Evolutionary conservation across 2,113 vertebrate species (phyloP).

Genomic region (Varanus komodoensis): DNA sequence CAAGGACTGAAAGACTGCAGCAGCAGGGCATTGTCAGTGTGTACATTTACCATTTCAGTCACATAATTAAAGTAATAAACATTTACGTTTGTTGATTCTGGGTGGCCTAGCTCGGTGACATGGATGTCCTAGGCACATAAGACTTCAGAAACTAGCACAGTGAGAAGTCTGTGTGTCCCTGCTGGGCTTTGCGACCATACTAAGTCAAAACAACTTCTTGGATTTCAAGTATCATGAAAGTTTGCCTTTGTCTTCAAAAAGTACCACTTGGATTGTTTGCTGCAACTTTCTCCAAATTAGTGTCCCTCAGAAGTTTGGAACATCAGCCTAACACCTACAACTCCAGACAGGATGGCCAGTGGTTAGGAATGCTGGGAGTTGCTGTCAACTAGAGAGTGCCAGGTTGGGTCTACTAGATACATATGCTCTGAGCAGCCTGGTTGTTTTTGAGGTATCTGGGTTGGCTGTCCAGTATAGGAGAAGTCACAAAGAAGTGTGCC

Average conservation of each 20-base stretch:
- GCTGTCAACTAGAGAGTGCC: too few species aligned
- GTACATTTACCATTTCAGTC: not conserved
- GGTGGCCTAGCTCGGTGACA: not conserved
- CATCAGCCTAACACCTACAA: too few species aligned
- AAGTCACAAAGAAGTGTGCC: not conserved
- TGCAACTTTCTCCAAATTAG: too few species aligned
- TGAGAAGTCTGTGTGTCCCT: not conserved
- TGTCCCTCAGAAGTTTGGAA: too few species aligned
- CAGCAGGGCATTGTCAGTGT: constrained; percentile 38
- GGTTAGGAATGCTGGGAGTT: too few species aligned
- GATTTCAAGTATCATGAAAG: not conserved
- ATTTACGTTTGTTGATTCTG: constrained; percentile 38
- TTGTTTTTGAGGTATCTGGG: not conserved
- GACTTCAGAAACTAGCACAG: not conserved
- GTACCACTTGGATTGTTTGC: too few species aligned
- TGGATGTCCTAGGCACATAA: not conserved
- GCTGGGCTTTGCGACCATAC: not conserved
- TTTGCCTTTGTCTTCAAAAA: not conserved
- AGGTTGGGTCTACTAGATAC: too few species aligned
- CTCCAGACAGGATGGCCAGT: too few species aligned
- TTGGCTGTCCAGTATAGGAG: too few species aligned
- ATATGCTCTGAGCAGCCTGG: not conserved
- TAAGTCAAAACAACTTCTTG: not conserved
- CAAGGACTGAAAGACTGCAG: constrained; percentile 33
- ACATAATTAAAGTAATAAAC: constrained; percentile 41